phyloP scores from a whole-genome alignment of 2,888 invertebrate species.

The Unio pictorum region DNA sequence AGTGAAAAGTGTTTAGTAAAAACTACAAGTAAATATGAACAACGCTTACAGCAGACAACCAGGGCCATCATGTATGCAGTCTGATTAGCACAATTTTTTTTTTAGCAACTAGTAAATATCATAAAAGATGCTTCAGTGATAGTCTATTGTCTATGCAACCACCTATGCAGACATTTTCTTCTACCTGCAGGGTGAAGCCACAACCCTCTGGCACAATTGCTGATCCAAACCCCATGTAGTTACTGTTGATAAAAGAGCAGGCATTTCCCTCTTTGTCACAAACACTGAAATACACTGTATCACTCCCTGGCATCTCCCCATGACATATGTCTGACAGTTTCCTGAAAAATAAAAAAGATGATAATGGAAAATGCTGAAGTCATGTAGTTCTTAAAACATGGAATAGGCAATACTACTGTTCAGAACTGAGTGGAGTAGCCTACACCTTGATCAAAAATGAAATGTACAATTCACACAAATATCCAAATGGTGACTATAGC shows the following conservation, averaged over 20 bases:
- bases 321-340: slow-evolving; percentile 28
- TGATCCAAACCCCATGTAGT: slow-evolving; percentile 70
- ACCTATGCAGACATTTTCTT: neutral
- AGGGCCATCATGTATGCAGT: too few species aligned
- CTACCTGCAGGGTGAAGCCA: slow-evolving; percentile 71
- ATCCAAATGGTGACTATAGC: neutral
- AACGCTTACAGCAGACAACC: too few species aligned
- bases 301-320: slow-evolving; percentile 43
- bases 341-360: slow-evolving; percentile 21
- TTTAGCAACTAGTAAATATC: too few species aligned
- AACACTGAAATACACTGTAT: slow-evolving; percentile 71
- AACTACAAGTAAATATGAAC: too few species aligned
- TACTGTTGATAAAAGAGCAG: slow-evolving; percentile 72
- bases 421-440: neutral
- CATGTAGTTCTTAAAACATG: neutral
- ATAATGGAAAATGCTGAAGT: neutral
- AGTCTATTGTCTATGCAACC: too few species aligned
- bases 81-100: too few species aligned
- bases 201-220: slow-evolving; percentile 70
- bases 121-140: too few species aligned
- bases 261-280: slow-evolving; percentile 71
- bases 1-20: too few species aligned
- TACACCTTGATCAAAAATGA: neutral
- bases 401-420: neutral
- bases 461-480: neutral